phyloP scores from a whole-genome alignment of 1,140 invertebrate species.

The Campodea augens region DNA sequence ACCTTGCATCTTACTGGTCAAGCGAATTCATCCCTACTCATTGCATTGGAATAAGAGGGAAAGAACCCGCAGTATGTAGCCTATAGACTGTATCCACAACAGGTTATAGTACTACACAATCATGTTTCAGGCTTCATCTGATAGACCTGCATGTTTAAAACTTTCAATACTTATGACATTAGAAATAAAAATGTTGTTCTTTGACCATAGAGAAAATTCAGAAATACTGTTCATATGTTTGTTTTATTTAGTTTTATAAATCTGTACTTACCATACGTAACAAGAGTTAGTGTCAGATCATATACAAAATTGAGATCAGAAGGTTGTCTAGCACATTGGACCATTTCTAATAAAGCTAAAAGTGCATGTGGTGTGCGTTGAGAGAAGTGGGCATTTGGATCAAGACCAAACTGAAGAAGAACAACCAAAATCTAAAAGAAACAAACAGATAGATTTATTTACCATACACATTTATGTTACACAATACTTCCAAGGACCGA shows the following conservation, averaged over 20 bases:
- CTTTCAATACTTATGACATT: background rate
- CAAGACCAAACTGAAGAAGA: slow-evolving; percentile 43
- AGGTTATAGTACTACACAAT: slow-evolving; percentile 51
- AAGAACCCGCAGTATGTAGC: too few species aligned
- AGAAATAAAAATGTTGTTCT: background rate
- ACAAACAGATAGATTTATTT: too few species aligned
- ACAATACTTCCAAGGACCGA: too few species aligned
- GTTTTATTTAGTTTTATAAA: slow-evolving; percentile 19
- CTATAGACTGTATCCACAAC: slow-evolving; percentile 40
- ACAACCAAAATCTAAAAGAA: slow-evolving; percentile 43
- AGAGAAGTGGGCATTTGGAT: slow-evolving; percentile 35
- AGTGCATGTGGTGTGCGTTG: slow-evolving; percentile 41
- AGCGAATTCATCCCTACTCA: too few species aligned
- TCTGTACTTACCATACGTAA: slow-evolving; percentile 31
- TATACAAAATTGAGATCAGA: slow-evolving; percentile 45
- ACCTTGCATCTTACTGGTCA: too few species aligned
- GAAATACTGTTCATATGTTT: slow-evolving; percentile 6
- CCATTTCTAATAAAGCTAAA: slow-evolving; percentile 42
- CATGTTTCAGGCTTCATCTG: too few species aligned
- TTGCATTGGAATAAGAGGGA: too few species aligned
- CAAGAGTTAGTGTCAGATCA: slow-evolving; percentile 40
- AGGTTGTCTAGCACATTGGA: slow-evolving; percentile 40
- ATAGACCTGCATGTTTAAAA: slow-evolving; percentile 19
- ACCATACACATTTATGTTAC: too few species aligned
- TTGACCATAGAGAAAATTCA: background rate